Conservation (phyloP, 2,797 vertebrate genomes). For the Poecilia wingei region DNA sequence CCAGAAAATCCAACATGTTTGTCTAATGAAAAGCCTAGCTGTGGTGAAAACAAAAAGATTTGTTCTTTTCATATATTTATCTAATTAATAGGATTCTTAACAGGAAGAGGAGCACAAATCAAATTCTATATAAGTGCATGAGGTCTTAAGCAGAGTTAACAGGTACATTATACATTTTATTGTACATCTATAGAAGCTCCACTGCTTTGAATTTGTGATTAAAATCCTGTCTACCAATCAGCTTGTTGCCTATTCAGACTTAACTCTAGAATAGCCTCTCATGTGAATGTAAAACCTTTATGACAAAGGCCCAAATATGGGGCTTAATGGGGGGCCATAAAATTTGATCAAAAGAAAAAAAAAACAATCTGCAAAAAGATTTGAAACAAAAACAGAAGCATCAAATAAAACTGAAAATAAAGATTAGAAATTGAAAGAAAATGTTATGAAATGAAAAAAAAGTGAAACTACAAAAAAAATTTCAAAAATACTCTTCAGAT, state of each 20-base stretch:
- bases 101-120: neutral
- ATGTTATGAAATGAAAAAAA: no score
- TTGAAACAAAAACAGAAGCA: no score
- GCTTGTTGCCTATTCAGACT: slow-evolving; percentile 26
- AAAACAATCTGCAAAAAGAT: no score
- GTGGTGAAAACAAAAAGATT: neutral
- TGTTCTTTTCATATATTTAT: neutral
- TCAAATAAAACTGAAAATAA: no score
- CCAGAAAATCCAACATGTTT: neutral
- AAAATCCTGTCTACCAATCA: slow-evolving; percentile 24
- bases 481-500: no score
- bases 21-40: neutral
- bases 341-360: no score
- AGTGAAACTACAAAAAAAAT: no score
- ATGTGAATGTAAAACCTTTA: neutral
- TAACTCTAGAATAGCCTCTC: slow-evolving; percentile 47
- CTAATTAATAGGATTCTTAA: neutral
- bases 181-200: slow-evolving; percentile 6
- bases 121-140: neutral
- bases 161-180: slow-evolving; percentile 9
- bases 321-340: no score
- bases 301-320: neutral
- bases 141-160: neutral
- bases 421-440: no score
- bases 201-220: slow-evolving; percentile 34